Evolutionary conservation across 2,888 invertebrate species (phyloP).

Genomic region (Sphaerophoria rueppellii): DNA sequence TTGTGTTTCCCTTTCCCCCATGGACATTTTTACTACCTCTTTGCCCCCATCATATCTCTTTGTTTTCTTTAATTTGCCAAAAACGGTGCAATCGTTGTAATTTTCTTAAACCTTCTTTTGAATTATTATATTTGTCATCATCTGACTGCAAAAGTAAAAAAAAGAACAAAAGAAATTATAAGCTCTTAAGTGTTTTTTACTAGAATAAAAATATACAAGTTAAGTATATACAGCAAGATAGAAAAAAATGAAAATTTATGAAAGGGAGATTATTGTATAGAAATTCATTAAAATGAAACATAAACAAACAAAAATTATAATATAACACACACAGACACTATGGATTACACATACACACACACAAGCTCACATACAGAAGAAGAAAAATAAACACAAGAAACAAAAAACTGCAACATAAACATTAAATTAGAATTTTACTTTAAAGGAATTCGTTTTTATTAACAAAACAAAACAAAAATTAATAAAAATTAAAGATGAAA

Average conservation of each 20-base stretch:
- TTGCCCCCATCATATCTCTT: neutral
- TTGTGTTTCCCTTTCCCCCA: slow-evolving; percentile 19
- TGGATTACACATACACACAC: slow-evolving; percentile 60
- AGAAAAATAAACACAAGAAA: slow-evolving; percentile 20
- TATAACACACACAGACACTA: slow-evolving; percentile 46
- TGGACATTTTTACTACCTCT: slow-evolving; percentile 5
- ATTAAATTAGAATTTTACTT: slow-evolving; percentile 60
- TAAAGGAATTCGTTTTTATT: slow-evolving; percentile 67
- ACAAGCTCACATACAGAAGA: slow-evolving; percentile 23
- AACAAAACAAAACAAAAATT: slow-evolving; percentile 58
- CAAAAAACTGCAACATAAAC: slow-evolving; percentile 33
- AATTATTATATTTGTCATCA: slow-evolving; percentile 27
- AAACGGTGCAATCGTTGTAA: slow-evolving; percentile 37
- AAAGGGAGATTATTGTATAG: slow-evolving; percentile 58
- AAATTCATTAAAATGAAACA: slow-evolving; percentile 59
- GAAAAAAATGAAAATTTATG: slow-evolving; percentile 15
- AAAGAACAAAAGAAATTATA: slow-evolving; percentile 14
- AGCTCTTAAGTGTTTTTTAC: slow-evolving; percentile 39
- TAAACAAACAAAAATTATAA: slow-evolving; percentile 27
- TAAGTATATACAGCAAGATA: slow-evolving; percentile 43
- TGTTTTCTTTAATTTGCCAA: slow-evolving; percentile 12
- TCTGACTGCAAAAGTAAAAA: slow-evolving; percentile 40
- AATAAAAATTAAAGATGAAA: slow-evolving; percentile 47
- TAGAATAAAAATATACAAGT: slow-evolving; percentile 35
- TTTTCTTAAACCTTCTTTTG: slow-evolving; percentile 8